These are phyloP conservation scores for Piaya cayana DNA, from an alignment of 2,113 vertebrate species.

Conservation along the genomic window DNA sequence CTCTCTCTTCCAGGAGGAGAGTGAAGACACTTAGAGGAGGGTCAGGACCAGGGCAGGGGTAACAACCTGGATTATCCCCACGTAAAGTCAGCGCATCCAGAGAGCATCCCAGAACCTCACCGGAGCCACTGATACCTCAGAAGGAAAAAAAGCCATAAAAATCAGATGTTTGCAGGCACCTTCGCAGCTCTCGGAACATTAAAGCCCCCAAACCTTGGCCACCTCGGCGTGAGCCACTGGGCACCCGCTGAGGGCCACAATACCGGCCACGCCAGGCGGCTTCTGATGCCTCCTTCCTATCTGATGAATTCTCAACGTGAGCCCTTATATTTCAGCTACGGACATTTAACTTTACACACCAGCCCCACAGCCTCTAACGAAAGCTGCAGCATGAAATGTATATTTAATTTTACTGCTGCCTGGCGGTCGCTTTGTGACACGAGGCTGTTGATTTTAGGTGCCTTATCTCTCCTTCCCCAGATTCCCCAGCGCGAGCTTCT, in stretches of 20 bases:
- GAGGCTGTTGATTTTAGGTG: background rate
- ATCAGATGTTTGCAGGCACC: background rate
- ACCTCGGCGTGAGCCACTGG: accelerated
- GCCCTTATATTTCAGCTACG: accelerated
- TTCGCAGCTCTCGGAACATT: background rate
- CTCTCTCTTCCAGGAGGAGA: background rate
- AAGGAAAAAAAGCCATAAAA: background rate
- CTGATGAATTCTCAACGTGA: accelerated
- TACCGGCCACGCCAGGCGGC: accelerated
- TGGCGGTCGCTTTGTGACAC: background rate
- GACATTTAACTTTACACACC: background rate
- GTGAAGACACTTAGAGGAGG: accelerated
- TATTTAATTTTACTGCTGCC: background rate
- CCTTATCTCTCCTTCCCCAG: background rate
- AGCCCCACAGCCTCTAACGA: background rate
- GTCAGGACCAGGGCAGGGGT: background rate
- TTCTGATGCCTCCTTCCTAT: background rate
- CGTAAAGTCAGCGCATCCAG: background rate
- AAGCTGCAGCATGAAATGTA: background rate
- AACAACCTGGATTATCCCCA: background rate
- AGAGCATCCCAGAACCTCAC: background rate
- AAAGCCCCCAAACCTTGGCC: background rate
- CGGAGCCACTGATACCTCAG: accelerated
- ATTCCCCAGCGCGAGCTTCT: background rate
- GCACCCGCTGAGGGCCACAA: accelerated